Base-by-base conservation (phyloP, 1,140 invertebrate species). In the Battus philenor region DNA sequence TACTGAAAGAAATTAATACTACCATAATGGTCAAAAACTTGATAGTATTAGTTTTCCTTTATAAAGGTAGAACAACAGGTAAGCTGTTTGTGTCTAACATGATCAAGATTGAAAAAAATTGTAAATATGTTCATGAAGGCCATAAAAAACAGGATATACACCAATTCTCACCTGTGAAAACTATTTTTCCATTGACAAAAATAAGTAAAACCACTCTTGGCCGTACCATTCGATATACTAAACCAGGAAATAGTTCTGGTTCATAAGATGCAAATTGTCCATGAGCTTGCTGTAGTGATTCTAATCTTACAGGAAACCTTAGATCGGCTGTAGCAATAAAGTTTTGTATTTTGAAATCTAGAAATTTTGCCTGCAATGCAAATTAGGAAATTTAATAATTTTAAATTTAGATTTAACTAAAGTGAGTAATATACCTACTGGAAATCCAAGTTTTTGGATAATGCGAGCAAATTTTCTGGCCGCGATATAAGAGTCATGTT, bases 251-350 rank as follows among this genome's bases (percentile, higher is more conserved):
- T 36, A 99, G 79, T 84, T 96, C 94, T 8, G 94, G 94, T 78
- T 96, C 94, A 63, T 95, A 95, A 47, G 94, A 95, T 71, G 94
- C 94, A 85, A 99, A 99, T 78, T 99, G 97, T 26, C 93, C 92
- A 84, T 99, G 98, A 33, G 94, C 93, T 38, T 98, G 90, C 70
- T 97, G 95, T 2, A 99, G 87, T 50, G 96, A 95, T 88, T 99
- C 98, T 33, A 99, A 81, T 65, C 96, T 93, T 50, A 99, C 97
- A 0, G 98, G 97, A 87, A 99, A 99, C 68, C 97, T 93, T 4
- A 99, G 91, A 87, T 99, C 98, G 68, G 97, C 98, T 15, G 96
- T 99, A 2, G 97, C 98, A 12, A 99, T 98, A 87, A 99, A 98
- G 83, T 99, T 99, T 88, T 99, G 98, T 63, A 99, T 93, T 89